A percentile compares a stretch with the other conserved stretches of the same genome.
Conservation (phyloP, 2,113 vertebrate genomes). For the Ceuthmochares aereus region DNA sequence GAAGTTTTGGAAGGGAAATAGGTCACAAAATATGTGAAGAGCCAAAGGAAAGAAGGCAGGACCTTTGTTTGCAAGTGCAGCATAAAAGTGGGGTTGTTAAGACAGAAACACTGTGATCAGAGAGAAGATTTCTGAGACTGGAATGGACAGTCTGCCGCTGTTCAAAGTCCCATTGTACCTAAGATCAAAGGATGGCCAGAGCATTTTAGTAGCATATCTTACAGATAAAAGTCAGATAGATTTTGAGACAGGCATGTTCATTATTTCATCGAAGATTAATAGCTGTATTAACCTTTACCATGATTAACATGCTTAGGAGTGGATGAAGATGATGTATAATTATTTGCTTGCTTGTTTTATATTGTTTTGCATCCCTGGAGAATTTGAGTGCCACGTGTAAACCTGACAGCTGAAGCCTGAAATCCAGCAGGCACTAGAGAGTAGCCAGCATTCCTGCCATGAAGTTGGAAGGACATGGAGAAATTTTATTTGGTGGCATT, state of each 20-base stretch:
- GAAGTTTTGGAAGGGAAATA: background rate
- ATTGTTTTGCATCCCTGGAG: background rate
- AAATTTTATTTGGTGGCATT: background rate
- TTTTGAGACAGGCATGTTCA: background rate
- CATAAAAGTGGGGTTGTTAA: background rate
- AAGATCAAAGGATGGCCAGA: conserved; percentile 8
- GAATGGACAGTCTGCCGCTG: background rate
- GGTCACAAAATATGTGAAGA: background rate
- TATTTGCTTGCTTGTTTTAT: conserved; percentile 2
- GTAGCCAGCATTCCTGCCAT: background rate
- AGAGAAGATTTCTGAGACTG: background rate
- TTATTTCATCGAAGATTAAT: background rate
- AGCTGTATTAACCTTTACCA: background rate
- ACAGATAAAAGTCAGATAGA: background rate
- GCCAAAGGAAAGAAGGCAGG: background rate
- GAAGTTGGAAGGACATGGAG: background rate
- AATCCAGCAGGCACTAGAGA: accelerated
- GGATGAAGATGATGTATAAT: background rate
- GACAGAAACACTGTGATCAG: conserved; percentile 17
- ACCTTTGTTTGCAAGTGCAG: conserved; percentile 39
- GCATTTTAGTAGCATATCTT: background rate
- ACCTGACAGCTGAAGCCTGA: background rate
- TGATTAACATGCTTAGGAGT: background rate
- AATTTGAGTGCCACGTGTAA: background rate
- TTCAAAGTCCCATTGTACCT: conserved; percentile 2